Conservation (phyloP, 2,797 vertebrate genomes). For the Sternotherus odoratus region DNA sequence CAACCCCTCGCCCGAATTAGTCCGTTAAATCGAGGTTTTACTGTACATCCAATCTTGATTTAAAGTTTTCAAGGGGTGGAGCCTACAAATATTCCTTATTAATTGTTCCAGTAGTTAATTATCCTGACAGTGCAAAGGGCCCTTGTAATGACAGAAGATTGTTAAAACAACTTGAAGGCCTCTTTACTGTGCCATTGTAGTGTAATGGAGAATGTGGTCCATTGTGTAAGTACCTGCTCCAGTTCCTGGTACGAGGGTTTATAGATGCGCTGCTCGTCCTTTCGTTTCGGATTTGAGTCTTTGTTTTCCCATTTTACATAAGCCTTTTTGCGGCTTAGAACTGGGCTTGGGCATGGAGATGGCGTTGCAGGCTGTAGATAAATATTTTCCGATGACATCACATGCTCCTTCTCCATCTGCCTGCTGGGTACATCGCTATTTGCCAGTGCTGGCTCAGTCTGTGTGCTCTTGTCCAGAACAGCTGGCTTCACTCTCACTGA, state of each 20-base stretch:
- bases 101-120: neutral
- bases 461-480: constrained; percentile 88
- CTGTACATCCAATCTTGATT: neutral
- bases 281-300: constrained; percentile 84
- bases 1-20: no score
- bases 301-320: constrained; percentile 96
- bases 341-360: constrained; percentile 88
- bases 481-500: constrained; percentile 82
- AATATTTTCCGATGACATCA: constrained; percentile 73
- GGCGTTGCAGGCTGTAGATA: constrained; percentile 72
- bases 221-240: constrained; percentile 82
- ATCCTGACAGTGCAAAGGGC: neutral
- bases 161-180: neutral
- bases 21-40: no score
- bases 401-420: constrained; percentile 59
- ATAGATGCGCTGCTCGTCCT: constrained; percentile 80
- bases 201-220: neutral
- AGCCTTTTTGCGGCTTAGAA: constrained; percentile 87
- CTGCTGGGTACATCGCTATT: constrained; percentile 10
- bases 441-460: constrained; percentile 84
- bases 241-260: constrained; percentile 87
- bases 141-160: neutral
- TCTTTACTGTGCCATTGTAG: neutral
- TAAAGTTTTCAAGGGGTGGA: neutral
- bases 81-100: neutral